A percentile compares a stretch with the other conserved stretches of the same genome.
Conservation (phyloP, 2,888 invertebrate genomes). For the Microctonus aethiopoides region DNA sequence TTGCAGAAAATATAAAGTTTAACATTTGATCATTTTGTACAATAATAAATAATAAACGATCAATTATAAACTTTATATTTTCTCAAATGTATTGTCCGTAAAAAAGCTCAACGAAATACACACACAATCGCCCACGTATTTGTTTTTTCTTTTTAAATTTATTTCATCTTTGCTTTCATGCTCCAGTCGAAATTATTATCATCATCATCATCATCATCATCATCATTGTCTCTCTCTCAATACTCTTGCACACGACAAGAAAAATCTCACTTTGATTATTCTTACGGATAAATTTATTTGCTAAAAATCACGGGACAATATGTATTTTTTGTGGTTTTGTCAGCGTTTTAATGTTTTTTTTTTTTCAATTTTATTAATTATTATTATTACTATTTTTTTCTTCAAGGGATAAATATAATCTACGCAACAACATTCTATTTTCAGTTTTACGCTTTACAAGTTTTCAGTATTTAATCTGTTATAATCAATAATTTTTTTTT, state of each 20-base stretch:
- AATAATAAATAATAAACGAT: not conserved
- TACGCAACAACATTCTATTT: not conserved
- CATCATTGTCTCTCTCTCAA: not conserved
- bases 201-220: conserved; percentile 29
- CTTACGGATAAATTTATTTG: not conserved
- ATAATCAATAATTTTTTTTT: not conserved
- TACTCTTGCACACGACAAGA: not conserved
- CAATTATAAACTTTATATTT: conserved; percentile 17
- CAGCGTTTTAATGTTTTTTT: not conserved
- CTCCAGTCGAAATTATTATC: conserved; percentile 48
- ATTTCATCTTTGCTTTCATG: conserved; percentile 28
- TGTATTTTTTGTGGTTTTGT: not conserved
- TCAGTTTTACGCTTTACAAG: not conserved
- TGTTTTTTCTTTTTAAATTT: conserved; percentile 4
- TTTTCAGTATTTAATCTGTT: not conserved
- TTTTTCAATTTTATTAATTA: not conserved
- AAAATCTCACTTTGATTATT: not conserved
- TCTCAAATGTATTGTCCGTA: conserved; percentile 42
- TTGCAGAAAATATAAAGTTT: not conserved
- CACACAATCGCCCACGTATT: not conserved
- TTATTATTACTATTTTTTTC: not conserved
- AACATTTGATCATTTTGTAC: not conserved
- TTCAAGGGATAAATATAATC: not conserved
- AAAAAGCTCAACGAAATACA: conserved; percentile 32
- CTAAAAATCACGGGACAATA: not conserved